Evolutionary conservation across 2,888 invertebrate genomes (phyloP), one percentile per base, ranked within the genome.

Genomic region (Phaonia tiefii): DNA sequence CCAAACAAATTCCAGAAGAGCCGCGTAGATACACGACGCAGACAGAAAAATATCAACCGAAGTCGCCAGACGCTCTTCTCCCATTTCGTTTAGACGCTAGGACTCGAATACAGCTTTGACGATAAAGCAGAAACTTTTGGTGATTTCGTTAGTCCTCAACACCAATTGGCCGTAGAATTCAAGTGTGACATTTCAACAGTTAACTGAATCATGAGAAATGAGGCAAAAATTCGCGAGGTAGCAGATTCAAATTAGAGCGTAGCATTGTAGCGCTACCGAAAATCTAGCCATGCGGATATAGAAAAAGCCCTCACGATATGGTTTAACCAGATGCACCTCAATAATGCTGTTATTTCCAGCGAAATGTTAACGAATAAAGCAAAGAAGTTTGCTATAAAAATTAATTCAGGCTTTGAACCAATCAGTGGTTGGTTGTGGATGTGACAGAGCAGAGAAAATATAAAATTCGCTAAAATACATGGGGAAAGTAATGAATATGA

Each of bases 351-450:
- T n/a, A n/a, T n/a, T n/a, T n/a, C n/a, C n/a, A n/a, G n/a, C n/a
- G n/a, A n/a, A n/a, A n/a, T n/a, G n/a, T n/a, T n/a, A n/a, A n/a
- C n/a, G n/a, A n/a, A n/a, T n/a, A 71, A 63, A 20, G 72, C 72
- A 49, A 42, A 72, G 25, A 60, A 72, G 44, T 72, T 72, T 42
- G 56, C 72, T 2, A 39, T 60, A 17, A 56, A 72, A 20, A 1
- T 72, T 25, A 60, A 72, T 10, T 56, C 42, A 1, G 22, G 60
- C 20, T 60, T 72, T 31, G 71, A 56, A 11, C 71, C 71, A 60
- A 72, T 15, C 49, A 56, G 31, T 11, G 56, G 71, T 72, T 72
- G 58, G 71, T 22, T 39, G 11, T 56, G 44, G 60, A 56, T 46
- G 22, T 63, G 65, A n/a, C 17, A 37, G 15, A 65, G 4, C 20